Base-by-base conservation (phyloP, 2,888 invertebrate species). In the Tiphia femorata region DNA sequence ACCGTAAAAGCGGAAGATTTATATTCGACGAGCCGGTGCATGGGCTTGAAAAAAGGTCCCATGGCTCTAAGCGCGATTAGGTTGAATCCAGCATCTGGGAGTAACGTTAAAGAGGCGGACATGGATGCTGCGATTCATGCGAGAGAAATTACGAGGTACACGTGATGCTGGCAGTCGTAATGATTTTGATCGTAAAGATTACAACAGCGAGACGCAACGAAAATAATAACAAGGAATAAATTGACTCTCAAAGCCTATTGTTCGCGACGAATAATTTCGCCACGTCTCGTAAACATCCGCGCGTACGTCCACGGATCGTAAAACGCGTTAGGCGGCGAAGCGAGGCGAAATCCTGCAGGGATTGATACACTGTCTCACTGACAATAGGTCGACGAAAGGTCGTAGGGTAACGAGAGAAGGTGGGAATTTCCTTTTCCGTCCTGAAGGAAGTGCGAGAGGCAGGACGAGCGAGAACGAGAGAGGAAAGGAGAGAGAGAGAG, bases 1-100 rank as follows among this genome's bases (percentile, higher is more conserved):
- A 69, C 41, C 55, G 59, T 70, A 63, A 66, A 68, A 48, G 5
- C 17, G 10, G 44, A 30, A 51, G 54, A 63, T 66, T 69, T 66
- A 66, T 58, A 33, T 33, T 38, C 6, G n/a, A 8, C 5, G 17
- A 8, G 19, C 14, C 7, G 12, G 5, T 29, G 40, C 47, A 20
- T 51, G 56, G 50, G 55, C 25, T 5, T 19, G 21, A 1, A 12
- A 27, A 44, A 27, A n/a, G 33, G 33, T 1, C n/a, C n/a, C n/a
- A n/a, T n/a, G n/a, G n/a, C n/a, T n/a, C n/a, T n/a, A n/a, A n/a
- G n/a, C n/a, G n/a, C n/a, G n/a, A n/a, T n/a, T n/a, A n/a, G n/a
- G n/a, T n/a, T n/a, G n/a, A n/a, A n/a, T n/a, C n/a, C n/a, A n/a
- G n/a, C n/a, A n/a, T n/a, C n/a, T n/a, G n/a, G n/a, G n/a, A n/a